Percentiles rank a stretch among this genome's conserved stretches.
phyloP scores from a whole-genome alignment of 2,113 vertebrate species.

The Cercocebus atys region DNA sequence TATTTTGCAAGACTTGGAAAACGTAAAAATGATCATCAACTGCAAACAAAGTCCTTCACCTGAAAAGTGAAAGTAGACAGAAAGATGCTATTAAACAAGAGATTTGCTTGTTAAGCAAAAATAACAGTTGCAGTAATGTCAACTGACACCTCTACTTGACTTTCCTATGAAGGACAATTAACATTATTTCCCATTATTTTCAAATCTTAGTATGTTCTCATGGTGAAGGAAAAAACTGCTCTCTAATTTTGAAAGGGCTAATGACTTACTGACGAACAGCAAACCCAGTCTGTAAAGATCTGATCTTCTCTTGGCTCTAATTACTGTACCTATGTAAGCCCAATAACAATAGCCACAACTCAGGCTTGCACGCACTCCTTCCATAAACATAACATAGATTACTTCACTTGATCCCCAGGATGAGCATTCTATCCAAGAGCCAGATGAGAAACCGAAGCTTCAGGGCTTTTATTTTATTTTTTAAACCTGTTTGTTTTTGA shows the following conservation, averaged over 20 bases:
- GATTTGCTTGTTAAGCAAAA: not conserved
- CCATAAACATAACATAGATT: not conserved
- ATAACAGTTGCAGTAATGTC: not conserved
- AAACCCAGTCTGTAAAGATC: not conserved
- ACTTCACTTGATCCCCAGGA: not conserved
- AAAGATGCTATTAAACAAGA: not conserved
- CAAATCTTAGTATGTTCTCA: not conserved
- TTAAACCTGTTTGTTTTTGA: not conserved
- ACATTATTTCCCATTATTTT: not conserved
- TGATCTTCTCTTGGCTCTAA: not conserved
- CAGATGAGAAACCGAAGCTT: not conserved
- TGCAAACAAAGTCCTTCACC: not conserved
- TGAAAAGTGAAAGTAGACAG: conserved; percentile 3
- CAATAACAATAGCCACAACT: too few relatives aligned
- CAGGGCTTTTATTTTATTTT: not conserved
- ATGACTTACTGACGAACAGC: not conserved
- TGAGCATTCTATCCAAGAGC: not conserved
- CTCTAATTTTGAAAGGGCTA: not conserved
- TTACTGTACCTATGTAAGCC: not conserved
- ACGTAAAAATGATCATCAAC: not conserved
- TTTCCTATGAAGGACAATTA: not conserved
- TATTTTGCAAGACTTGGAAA: not conserved
- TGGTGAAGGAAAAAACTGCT: not conserved
- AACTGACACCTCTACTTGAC: not conserved
- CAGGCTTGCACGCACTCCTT: fast-evolving